These are phyloP conservation scores for Ciconia maguari DNA, from an alignment of 2,113 vertebrate genomes.

Conservation along the genomic window DNA sequence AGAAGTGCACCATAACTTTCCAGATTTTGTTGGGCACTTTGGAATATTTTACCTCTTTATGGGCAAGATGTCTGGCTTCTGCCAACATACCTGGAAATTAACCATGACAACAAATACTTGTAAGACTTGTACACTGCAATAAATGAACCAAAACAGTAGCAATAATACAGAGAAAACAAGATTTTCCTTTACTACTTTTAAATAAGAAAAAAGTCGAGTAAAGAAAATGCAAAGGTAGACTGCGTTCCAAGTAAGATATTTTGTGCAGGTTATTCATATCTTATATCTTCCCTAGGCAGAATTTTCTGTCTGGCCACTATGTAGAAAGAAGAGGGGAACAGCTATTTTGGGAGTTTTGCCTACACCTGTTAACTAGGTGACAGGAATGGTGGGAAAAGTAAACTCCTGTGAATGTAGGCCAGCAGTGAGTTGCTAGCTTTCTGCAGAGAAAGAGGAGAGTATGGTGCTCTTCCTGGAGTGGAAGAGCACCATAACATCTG, in stretches of 20 bases:
- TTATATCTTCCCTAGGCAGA: background rate
- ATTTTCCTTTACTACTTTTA: background rate
- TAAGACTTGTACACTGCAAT: background rate
- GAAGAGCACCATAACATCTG: background rate
- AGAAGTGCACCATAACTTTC: background rate
- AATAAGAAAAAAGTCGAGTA: background rate
- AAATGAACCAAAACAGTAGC: background rate
- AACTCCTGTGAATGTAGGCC: background rate
- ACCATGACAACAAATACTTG: background rate
- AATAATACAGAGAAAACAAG: background rate
- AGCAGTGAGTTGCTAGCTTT: background rate
- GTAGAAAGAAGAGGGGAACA: background rate
- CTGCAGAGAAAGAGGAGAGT: background rate
- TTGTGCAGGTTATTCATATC: background rate
- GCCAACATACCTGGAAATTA: background rate
- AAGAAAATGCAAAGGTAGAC: background rate
- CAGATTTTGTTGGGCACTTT: background rate
- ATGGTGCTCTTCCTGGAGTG: background rate
- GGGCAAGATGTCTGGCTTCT: background rate
- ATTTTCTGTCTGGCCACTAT: background rate
- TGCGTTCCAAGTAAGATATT: background rate
- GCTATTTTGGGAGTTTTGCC: background rate
- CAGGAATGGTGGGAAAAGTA: background rate
- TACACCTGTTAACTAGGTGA: background rate
- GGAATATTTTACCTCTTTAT: background rate